Conservation (phyloP, 1,140 invertebrate genomes). For the Lepidurus couesii region DNA sequence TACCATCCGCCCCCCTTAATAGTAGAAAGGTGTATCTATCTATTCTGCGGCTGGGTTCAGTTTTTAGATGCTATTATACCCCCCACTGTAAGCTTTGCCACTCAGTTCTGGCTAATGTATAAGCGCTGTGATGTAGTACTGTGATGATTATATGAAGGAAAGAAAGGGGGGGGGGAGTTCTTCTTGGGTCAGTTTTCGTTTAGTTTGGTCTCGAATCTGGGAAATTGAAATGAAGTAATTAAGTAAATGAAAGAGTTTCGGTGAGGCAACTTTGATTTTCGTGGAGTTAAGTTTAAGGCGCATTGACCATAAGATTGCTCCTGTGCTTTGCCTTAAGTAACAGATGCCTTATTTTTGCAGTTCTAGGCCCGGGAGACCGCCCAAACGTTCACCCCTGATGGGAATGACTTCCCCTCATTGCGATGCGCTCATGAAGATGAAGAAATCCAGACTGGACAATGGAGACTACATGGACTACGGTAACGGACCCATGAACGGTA, state of each 20-base stretch:
- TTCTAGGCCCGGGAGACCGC: constrained; percentile 94
- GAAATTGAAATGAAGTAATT: not conserved
- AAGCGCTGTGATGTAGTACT: too few species aligned
- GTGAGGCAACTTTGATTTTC: not conserved
- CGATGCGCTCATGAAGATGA: constrained; percentile 63
- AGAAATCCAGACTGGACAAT: constrained; percentile 88
- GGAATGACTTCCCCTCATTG: constrained; percentile 79
- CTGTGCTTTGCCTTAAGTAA: constrained; percentile 23
- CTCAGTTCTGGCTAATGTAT: too few species aligned
- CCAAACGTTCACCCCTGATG: constrained; percentile 80
- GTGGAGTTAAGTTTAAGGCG: not conserved
- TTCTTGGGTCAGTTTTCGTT: too few species aligned
- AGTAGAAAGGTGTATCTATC: not conserved
- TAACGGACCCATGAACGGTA: constrained; percentile 80
- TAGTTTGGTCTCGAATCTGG: too few species aligned
- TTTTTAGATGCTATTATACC: too few species aligned
- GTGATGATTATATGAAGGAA: not conserved
- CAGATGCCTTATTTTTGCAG: constrained; percentile 57
- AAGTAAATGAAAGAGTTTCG: not conserved
- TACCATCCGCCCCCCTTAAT: not conserved
- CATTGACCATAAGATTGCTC: not conserved
- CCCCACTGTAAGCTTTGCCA: too few species aligned
- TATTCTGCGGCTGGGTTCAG: not conserved
- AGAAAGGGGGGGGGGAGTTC: not conserved
- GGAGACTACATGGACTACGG: constrained; percentile 76